Conservation (phyloP, 2,113 vertebrate genomes). For the Theristicus caerulescens region DNA sequence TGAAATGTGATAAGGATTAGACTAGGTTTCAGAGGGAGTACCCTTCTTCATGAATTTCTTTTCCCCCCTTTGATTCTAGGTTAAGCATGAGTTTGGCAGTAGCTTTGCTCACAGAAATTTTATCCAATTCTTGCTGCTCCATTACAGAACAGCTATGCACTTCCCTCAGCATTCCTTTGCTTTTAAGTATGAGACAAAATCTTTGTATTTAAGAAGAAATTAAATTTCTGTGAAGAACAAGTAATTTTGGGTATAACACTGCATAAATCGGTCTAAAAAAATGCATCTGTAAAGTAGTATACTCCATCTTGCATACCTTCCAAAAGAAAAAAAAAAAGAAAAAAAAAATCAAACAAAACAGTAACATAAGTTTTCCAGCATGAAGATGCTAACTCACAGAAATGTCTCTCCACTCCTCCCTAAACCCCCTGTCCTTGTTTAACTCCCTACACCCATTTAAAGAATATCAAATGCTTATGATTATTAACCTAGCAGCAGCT, state of each 20-base stretch:
- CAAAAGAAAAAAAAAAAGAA: neutral
- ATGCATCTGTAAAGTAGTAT: neutral
- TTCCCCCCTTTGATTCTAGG: neutral
- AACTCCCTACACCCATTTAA: neutral
- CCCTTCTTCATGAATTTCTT: neutral
- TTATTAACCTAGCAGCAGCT: neutral
- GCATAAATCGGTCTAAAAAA: neutral
- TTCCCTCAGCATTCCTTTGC: neutral
- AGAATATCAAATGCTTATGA: neutral
- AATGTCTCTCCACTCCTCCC: neutral
- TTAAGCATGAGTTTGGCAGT: neutral
- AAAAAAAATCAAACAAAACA: neutral
- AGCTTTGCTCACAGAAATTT: neutral
- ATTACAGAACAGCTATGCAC: neutral
- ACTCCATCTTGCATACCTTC: neutral
- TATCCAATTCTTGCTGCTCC: neutral
- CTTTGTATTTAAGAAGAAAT: neutral
- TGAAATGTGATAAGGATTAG: neutral
- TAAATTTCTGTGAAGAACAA: neutral
- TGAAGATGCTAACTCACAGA: neutral
- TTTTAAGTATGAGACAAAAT: neutral
- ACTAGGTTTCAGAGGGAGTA: neutral
- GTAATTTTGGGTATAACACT: neutral
- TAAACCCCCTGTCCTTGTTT: neutral
- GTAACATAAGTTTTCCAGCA: neutral